Evolutionary conservation across 2,888 invertebrate species (phyloP).

Genomic region (Griposia aprilina): DNA sequence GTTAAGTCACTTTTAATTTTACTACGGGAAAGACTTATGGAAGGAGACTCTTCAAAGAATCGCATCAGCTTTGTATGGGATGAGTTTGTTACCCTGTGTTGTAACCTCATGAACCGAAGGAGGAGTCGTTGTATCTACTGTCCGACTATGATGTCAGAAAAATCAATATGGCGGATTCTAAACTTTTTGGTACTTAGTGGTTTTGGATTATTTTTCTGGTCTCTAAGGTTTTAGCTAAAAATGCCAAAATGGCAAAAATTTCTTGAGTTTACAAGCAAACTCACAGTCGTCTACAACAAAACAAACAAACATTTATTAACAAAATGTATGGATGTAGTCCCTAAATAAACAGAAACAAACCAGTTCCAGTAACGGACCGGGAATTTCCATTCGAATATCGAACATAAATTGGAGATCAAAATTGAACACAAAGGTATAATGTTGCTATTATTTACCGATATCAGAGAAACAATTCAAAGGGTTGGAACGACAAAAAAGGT

Average conservation of each 20-base stretch:
- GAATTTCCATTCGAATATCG: slow-evolving; percentile 59
- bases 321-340: slow-evolving; percentile 37
- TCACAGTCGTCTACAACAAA: not conserved
- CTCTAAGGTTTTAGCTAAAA: not conserved
- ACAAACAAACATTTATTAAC: slow-evolving; percentile 47
- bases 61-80: not conserved
- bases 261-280: not conserved
- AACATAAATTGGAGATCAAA: slow-evolving; percentile 68
- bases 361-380: slow-evolving; percentile 49
- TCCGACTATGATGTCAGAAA: not conserved
- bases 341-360: slow-evolving; percentile 53
- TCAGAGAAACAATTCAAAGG: slow-evolving; percentile 72
- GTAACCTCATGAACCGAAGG: not conserved
- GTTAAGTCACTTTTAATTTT: not conserved
- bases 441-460: slow-evolving; percentile 68
- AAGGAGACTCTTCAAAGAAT: slow-evolving; percentile 1
- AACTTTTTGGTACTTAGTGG: not conserved
- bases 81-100: not conserved
- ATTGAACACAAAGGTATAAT: slow-evolving; percentile 68
- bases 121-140: not conserved
- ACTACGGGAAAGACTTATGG: not conserved
- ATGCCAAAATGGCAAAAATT: too few relatives aligned
- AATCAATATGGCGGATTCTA: not conserved
- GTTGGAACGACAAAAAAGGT: slow-evolving; percentile 64
- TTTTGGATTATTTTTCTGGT: not conserved